Evolutionary conservation across 2,888 invertebrate genomes (phyloP), one percentile per base, ranked within the genome.

Genomic region (Acronicta leporina): DNA sequence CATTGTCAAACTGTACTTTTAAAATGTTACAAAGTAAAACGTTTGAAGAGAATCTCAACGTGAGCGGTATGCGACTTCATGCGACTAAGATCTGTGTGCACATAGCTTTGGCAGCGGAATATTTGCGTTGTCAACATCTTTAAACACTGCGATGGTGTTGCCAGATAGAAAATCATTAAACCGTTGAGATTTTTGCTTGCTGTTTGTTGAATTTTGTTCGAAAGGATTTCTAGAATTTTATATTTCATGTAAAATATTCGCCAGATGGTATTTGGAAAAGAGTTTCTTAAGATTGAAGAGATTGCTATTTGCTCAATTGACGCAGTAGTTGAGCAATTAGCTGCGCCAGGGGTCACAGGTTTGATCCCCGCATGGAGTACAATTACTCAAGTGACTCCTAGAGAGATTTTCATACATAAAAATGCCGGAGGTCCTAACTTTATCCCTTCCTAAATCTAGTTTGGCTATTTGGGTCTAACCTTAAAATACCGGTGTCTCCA

Each of bases 91-190:
- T 13, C 30, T 27, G 27, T 7, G 20, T 51, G 27, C 27, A 50
- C 43, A 20, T 38, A 45, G 52, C 48, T 40, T 14, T 58, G 73
- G 42, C 52, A 72, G 49, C 58, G 42, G 40, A 47, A 66, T 68
- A 54, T 67, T 73, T 67, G 68, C 68, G 41, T 54, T 73, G 59
- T 72, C 73, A 66, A 72, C 73, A 57, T 72, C 40, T 65, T 67
- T 10, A 27, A 50, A 72, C 67, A 57, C 73, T 49, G 41, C 43
- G n/a, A 41, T 42, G 42, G 45, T 63, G 49, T 46, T 66, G 70
- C 40, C 63, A 62, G 65, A 20, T 42, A 8, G 9, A 11, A 52
- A 65, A 54, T 41, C 27, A 41, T 47, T 38, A 55, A 43, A 41
- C 42, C 33, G 16, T 13, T 3, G 14, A 42, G 27, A 25, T 30